phyloP scores from a whole-genome alignment of 2,797 vertebrate species.

The Syncerus caffer region DNA sequence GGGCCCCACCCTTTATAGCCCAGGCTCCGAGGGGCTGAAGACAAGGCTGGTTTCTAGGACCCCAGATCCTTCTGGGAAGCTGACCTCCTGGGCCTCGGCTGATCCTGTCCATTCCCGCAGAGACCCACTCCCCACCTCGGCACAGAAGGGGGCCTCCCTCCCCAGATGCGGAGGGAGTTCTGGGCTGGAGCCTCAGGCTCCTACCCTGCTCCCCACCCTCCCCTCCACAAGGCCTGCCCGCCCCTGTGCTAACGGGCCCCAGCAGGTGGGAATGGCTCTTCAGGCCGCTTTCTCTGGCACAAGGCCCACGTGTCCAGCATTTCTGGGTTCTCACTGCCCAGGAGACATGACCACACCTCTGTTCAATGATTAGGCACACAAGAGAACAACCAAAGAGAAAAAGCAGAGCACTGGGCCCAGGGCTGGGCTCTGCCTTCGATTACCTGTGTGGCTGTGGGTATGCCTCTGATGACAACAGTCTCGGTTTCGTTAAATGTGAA shows the following conservation, averaged over 20 bases:
- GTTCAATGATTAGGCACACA: fast-evolving
- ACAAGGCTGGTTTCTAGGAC: background rate
- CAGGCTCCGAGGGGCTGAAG: background rate
- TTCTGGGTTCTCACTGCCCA: background rate
- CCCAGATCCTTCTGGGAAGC: background rate
- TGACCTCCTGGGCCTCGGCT: background rate
- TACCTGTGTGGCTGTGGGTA: background rate
- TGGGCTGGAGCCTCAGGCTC: fast-evolving
- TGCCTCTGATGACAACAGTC: background rate
- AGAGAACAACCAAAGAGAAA: background rate
- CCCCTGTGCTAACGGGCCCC: fast-evolving
- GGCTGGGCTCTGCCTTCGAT: background rate
- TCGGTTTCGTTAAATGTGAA: background rate
- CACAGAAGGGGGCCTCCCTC: background rate
- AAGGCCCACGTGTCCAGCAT: background rate
- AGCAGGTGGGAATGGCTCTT: fast-evolving
- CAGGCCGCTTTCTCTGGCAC: background rate
- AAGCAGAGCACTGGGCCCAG: background rate
- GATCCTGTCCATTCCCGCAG: background rate
- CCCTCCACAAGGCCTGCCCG: fast-evolving
- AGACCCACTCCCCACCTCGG: background rate
- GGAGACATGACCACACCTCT: background rate
- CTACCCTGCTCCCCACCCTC: background rate
- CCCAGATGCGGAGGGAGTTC: fast-evolving
- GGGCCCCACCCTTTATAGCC: background rate